A percentile compares a stretch with the other conserved stretches of the same genome.
Evolutionary conservation across 2,113 vertebrate species (phyloP).

Genomic region (Sialia sialis): DNA sequence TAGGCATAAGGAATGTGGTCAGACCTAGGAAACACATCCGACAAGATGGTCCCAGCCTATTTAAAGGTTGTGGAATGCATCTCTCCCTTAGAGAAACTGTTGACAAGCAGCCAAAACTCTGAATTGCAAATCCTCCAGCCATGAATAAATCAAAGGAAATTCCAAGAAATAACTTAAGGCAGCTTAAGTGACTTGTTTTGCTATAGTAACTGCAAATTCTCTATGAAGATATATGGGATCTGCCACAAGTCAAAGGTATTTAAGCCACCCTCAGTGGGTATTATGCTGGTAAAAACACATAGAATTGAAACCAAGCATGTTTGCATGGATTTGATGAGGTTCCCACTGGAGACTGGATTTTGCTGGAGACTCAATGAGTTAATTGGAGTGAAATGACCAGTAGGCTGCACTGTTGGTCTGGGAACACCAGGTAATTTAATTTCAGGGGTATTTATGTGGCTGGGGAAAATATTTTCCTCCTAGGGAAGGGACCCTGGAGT

Average conservation of each 20-base stretch:
- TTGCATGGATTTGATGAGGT: neutral
- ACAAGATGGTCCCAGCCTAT: slow-evolving; percentile 1
- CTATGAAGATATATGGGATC: neutral
- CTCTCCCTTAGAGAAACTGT: neutral
- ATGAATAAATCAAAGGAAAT: slow-evolving; percentile 63
- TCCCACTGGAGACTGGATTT: neutral
- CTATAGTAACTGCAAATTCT: slow-evolving; percentile 33
- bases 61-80: slow-evolving; percentile 50
- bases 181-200: slow-evolving; percentile 27
- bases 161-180: slow-evolving; percentile 45
- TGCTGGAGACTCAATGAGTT: neutral
- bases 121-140: slow-evolving; percentile 43
- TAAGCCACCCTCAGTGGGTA: neutral
- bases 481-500: neutral
- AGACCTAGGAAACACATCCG: neutral
- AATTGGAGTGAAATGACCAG: neutral
- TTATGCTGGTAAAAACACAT: neutral
- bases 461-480: neutral
- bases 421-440: neutral
- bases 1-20: slow-evolving; percentile 11
- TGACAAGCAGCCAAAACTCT: slow-evolving; percentile 52
- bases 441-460: neutral
- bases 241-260: slow-evolving; percentile 3
- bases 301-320: neutral
- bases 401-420: slow-evolving; percentile 43